phyloP scores from a whole-genome alignment of 2,888 invertebrate genomes.

The Conistra vaccinii region DNA sequence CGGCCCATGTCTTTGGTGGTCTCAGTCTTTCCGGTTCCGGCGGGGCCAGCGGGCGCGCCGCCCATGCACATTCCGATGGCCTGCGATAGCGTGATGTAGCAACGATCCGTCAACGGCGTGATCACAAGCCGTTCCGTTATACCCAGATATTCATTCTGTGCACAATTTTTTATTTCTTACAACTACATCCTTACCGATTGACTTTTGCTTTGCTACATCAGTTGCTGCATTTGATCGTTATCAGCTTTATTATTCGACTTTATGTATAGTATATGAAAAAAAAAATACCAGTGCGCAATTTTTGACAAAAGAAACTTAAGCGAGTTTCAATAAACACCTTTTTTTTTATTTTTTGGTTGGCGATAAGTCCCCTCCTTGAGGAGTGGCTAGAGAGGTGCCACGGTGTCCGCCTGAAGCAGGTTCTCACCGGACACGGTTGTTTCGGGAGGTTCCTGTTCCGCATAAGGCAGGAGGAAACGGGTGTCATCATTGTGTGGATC shows the following conservation, averaged over 20 bases:
- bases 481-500: too few species aligned
- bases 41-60: constrained; percentile 98
- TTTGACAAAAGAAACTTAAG: too few species aligned
- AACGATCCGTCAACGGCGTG: constrained; percentile 97
- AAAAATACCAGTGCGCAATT: too few species aligned
- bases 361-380: too few species aligned
- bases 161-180: neutral
- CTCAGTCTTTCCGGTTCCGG: constrained; percentile 98
- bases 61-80: constrained; percentile 97
- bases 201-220: neutral
- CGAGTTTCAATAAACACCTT: too few species aligned
- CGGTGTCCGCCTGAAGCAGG: too few species aligned
- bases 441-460: too few species aligned
- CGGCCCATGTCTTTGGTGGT: constrained; percentile 98
- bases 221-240: neutral
- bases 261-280: neutral
- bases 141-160: constrained; percentile 95
- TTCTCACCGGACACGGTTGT: too few species aligned
- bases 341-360: too few species aligned
- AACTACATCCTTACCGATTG: neutral
- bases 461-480: too few species aligned
- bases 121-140: constrained; percentile 97
- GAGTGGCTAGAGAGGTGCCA: too few species aligned
- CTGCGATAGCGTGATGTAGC: constrained; percentile 97
- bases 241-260: neutral